Evolutionary conservation across 2,113 vertebrate species (phyloP), one percentile per base, ranked within the genome.

Genomic region (Alouatta palliata): DNA sequence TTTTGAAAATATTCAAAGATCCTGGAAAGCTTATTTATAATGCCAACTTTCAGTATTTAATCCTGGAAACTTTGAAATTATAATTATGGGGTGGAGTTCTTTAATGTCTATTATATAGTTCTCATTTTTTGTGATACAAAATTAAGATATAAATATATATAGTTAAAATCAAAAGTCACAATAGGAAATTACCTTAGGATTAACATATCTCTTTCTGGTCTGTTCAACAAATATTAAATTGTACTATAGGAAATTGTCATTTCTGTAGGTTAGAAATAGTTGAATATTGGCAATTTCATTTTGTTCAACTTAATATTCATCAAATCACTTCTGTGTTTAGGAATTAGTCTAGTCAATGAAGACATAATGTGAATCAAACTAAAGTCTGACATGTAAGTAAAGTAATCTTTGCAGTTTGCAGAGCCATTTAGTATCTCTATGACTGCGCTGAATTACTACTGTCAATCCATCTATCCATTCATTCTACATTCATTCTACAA

Each of bases 151-250:
- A 79, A 43, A 79, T 71, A 49, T 1, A 70, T 14, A 87, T 8
- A 75, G 47, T 71, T 79, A 80, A 91, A 95, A 91, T 75, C 82
- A 87, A 94, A 91, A 91, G 9, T 61, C 40, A 75, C 7, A n/a
- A 66, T 76, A 21, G 45, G 5, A 3, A 89, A 76, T 82, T 87
- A 83, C 37, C 92, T 23, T 70, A 90, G 23, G 23, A 77, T 77
- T 54, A 9, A 94, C 85, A 61, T 32, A 6, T 84, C 49, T 92
- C 76, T 70, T 89, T 66, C 40, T 47, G 43, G n/a, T 47, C 20
- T 70, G 14, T 71, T 92, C 8, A 90, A 82, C 23, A 93, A 88
- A 66, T 71, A 70, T 47, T 37, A 86, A 23, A 23, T 73, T 94
- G 35, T 73, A 40, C 56, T 40, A 94, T 27, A 73, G 73, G 45